Base-by-base conservation (phyloP, 64 coral and sea anemone genomes). In the Dendronephthya gigantea region DNA sequence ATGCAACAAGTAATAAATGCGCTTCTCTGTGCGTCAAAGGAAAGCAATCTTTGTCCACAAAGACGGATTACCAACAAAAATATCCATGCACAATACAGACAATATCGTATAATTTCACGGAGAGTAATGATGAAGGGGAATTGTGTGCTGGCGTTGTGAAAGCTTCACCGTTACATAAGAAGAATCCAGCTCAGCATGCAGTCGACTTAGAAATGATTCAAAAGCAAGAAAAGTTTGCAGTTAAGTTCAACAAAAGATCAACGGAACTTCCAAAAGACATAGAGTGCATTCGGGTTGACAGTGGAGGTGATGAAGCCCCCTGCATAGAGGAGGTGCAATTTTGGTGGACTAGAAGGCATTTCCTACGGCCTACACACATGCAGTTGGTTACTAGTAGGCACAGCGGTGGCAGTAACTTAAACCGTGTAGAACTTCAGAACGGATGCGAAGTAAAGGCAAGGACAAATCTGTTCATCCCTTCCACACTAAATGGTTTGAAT, bases 361-460 rank as follows among this genome's bases (percentile, higher is more conserved):
- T 89, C 4, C 31, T 40, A 45, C 45, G 47, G 74, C 37, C 82
- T 35, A 84, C 88, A 59, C 50, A 16, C 8, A n/a, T 68, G 16
- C 56, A 68, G 38, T 38, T 89, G 22, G 88, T 89, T 58, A 83
- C 88, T 32, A 84, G 36, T 50, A 49, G 82, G 35, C 45, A 84
- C 49, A 83, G 49, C 35, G 88, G 88, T 13, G 76, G 74, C 38
- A 89, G 88, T 51, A 84, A 84, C 34, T 51, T 68, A 39, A 89
- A 89, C 50, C 39, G 59, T 40, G 88, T 89, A 9, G 88, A 89
- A 68, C 82, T 89, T 48, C 88, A 89, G 56, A 89, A 89, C 59
- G 88, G 88, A 29, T 89, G 88, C 40, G 49, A 70, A 68, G 36
- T 82, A 36, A 58, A 70, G 47, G 88, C 38, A 14, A 30, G 74